phyloP scores from a whole-genome alignment of 2,888 invertebrate genomes.

The Suillia variegata region DNA sequence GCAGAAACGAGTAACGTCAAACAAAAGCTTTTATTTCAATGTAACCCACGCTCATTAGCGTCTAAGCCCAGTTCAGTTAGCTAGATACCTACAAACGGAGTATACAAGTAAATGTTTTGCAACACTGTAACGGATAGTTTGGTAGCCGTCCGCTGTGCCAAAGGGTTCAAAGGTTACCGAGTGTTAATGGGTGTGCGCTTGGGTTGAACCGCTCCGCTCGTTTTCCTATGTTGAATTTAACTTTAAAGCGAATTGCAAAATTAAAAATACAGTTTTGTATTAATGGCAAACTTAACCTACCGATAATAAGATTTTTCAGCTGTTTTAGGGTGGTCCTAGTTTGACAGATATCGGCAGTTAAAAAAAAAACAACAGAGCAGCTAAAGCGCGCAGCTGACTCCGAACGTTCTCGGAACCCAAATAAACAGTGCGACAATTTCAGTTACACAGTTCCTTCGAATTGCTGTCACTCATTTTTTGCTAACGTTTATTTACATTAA shows the following conservation, averaged over 20 bases:
- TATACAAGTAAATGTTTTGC: background rate
- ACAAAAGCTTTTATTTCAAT: conserved; percentile 11
- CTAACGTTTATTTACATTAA: background rate
- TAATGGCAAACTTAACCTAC: too few species aligned
- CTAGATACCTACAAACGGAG: background rate
- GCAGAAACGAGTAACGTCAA: background rate
- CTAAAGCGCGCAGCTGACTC: background rate
- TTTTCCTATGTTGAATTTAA: too few species aligned
- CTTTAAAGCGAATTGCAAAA: too few species aligned
- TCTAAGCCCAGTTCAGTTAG: background rate
- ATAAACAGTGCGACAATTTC: conserved; percentile 3
- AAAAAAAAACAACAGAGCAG: background rate
- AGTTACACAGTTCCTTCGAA: background rate
- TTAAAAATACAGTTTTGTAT: too few species aligned
- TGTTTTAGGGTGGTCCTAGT: too few species aligned
- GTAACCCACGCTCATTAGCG: conserved; percentile 21
- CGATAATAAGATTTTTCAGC: too few species aligned
- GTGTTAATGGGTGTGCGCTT: conserved; percentile 4
- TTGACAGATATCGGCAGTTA: background rate
- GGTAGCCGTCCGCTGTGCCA: too few species aligned
- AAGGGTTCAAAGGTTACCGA: background rate
- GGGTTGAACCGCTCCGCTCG: background rate
- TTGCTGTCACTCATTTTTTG: background rate
- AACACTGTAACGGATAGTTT: conserved; percentile 6
- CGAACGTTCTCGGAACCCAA: background rate